Evolutionary conservation across 2,888 invertebrate species (phyloP).

Genomic region (Protula sp.): DNA sequence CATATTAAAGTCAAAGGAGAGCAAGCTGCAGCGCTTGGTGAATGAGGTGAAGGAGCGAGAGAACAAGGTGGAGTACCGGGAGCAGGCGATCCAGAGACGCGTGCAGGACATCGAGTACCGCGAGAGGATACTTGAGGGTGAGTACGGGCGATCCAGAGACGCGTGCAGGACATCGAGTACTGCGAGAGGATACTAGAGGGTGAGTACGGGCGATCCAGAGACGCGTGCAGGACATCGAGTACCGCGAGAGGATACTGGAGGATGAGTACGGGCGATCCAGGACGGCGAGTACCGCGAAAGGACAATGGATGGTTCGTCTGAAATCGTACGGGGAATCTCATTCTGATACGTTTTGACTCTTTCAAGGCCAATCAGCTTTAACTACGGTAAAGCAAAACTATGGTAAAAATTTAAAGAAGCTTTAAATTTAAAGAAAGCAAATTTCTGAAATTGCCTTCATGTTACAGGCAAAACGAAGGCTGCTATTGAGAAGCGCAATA

Average conservation of each 20-base stretch:
- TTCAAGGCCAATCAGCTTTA: too few relatives aligned
- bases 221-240: neutral
- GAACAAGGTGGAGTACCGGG: constrained; percentile 9
- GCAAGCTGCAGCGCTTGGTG: constrained; percentile 5
- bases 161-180: neutral
- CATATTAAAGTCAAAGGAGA: constrained; percentile 7
- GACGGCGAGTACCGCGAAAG: neutral
- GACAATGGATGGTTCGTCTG: neutral
- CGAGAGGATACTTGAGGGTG: neutral
- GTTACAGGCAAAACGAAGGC: neutral
- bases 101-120: neutral
- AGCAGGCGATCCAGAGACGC: neutral
- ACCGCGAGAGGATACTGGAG: neutral
- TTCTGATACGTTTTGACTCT: too few relatives aligned
- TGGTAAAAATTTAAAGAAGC: too few relatives aligned
- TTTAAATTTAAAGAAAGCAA: too few relatives aligned
- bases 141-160: neutral
- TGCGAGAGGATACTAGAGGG: neutral
- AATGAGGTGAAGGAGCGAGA: constrained; percentile 6
- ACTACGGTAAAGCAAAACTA: too few relatives aligned
- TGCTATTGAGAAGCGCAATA: neutral
- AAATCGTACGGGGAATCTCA: too few relatives aligned
- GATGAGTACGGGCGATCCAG: constrained; percentile 2
- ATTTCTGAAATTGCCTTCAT: too few relatives aligned
- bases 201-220: constrained; percentile 1